Conservation (phyloP, 2,797 vertebrate genomes). For the Schizopygopsis pylzovi region DNA sequence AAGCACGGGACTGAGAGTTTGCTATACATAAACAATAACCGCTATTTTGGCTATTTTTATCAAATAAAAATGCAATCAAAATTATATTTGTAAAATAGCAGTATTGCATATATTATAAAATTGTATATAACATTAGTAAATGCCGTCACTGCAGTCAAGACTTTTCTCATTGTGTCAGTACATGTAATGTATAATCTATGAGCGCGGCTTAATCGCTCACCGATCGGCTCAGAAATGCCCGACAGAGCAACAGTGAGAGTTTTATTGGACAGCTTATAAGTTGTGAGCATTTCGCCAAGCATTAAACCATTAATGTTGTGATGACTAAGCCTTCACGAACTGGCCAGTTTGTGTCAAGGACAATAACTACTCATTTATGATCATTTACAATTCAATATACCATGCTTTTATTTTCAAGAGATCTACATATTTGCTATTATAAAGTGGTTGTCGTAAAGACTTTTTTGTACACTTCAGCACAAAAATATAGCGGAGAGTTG, state of each 20-base stretch:
- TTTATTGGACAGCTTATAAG: slow-evolving; percentile 35
- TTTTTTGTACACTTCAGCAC: not conserved
- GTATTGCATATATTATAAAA: not conserved
- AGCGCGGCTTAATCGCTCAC: not conserved
- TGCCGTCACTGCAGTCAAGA: not conserved
- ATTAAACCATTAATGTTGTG: slow-evolving; percentile 16
- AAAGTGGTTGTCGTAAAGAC: not conserved
- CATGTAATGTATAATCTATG: slow-evolving; percentile 3
- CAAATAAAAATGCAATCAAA: not conserved
- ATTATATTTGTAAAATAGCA: not conserved
- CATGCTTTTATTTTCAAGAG: not conserved
- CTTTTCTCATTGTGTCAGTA: not conserved
- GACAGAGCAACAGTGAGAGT: slow-evolving; percentile 31
- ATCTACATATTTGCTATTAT: not conserved
- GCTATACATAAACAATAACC: not conserved
- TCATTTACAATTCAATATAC: not conserved
- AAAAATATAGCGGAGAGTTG: not conserved
- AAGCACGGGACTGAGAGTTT: not conserved
- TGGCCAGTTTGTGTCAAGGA: not conserved
- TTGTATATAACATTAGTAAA: not conserved
- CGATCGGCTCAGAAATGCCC: slow-evolving; percentile 23
- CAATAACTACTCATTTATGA: not conserved
- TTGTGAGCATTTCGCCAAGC: slow-evolving; percentile 28
- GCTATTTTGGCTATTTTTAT: not conserved
- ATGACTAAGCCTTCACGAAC: not conserved